Percentiles rank a stretch among this genome's conserved stretches.
Conservation (phyloP, 2,888 invertebrate genomes). For the Argyra leucocephala region DNA sequence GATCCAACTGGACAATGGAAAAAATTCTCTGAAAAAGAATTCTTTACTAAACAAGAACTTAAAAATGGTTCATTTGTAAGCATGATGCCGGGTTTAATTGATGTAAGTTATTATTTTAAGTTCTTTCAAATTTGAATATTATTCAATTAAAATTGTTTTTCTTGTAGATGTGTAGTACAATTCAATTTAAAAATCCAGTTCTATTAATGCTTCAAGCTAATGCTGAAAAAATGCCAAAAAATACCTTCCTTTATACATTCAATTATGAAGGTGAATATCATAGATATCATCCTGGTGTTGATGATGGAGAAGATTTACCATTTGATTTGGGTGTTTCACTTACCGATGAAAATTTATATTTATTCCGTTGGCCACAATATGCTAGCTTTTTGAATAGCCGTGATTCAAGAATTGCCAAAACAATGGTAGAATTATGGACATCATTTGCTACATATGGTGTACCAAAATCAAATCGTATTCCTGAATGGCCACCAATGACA, state of each 20-base stretch:
- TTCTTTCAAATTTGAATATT: neutral
- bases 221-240: slow-evolving; percentile 36
- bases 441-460: slow-evolving; percentile 38
- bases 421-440: slow-evolving; percentile 44
- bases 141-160: neutral
- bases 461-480: slow-evolving; percentile 32
- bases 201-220: slow-evolving; percentile 42
- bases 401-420: slow-evolving; percentile 42
- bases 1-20: slow-evolving; percentile 36
- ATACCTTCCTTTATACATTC: slow-evolving; percentile 46
- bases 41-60: slow-evolving; percentile 32
- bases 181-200: slow-evolving; percentile 45
- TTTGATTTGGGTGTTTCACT: slow-evolving; percentile 48
- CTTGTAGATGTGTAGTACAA: slow-evolving; percentile 43
- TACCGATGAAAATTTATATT: slow-evolving; percentile 50
- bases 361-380: slow-evolving; percentile 45
- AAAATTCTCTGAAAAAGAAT: slow-evolving; percentile 33
- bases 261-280: slow-evolving; percentile 44
- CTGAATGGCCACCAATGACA: slow-evolving; percentile 36
- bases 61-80: slow-evolving; percentile 42
- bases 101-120: slow-evolving; percentile 36
- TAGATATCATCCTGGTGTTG: slow-evolving; percentile 39
- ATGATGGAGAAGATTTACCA: slow-evolving; percentile 37
- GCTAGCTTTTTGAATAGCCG: slow-evolving; percentile 34
- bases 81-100: slow-evolving; percentile 45